phyloP scores from a whole-genome alignment of 1,140 invertebrate genomes.

The Heliconius hewitsoni region DNA sequence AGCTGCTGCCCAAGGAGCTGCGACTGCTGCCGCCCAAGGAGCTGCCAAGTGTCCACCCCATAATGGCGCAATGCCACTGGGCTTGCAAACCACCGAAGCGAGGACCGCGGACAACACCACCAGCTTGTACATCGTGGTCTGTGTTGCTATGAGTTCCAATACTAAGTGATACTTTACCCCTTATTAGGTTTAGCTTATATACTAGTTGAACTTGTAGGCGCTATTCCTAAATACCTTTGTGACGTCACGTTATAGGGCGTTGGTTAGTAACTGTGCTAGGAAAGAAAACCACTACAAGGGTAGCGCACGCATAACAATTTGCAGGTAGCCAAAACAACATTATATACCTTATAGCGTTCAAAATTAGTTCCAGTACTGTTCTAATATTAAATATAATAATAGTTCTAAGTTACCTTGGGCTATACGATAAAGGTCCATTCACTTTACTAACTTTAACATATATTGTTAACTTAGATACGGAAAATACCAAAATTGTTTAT shows the following conservation, averaged over 20 bases:
- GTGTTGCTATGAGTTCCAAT: conserved; percentile 67
- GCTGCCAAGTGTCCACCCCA: conserved; percentile 33
- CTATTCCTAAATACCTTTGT: conserved; percentile 65
- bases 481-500: not conserved
- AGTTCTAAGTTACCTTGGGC: conserved; percentile 56
- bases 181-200: conserved; percentile 58
- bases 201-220: conserved; percentile 59
- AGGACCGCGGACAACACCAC: conserved; percentile 70
- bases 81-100: conserved; percentile 70
- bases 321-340: conserved; percentile 13
- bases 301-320: conserved; percentile 41
- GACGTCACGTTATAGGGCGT: conserved; percentile 60
- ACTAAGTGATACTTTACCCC: conserved; percentile 57
- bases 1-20: conserved; percentile 37
- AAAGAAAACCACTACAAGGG: conserved; percentile 55
- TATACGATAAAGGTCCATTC: conserved; percentile 65
- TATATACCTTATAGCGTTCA: conserved; percentile 22
- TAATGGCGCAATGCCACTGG: conserved; percentile 58
- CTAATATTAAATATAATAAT: conserved; percentile 27
- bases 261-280: conserved; percentile 53
- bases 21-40: conserved; percentile 26
- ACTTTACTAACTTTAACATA: conserved; percentile 44
- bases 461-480: conserved; percentile 20
- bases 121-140: conserved; percentile 81
- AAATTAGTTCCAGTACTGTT: conserved; percentile 23